Evolutionary conservation across 2,113 vertebrate species (phyloP).

Genomic region (Danio rerio): DNA sequence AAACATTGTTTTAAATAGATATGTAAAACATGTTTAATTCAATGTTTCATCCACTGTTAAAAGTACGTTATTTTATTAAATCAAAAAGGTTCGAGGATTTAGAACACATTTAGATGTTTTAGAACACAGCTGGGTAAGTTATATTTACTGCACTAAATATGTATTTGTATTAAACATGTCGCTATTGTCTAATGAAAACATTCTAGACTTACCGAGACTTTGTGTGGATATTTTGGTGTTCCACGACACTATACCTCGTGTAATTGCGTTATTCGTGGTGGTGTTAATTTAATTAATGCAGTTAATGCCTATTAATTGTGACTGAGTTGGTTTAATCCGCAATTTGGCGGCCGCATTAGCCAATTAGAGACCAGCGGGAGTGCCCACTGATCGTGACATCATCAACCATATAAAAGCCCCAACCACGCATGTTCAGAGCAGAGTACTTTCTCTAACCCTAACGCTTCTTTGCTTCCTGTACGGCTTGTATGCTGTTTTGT

Average conservation of each 20-base stretch:
- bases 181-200: too few species aligned
- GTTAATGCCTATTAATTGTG: background rate
- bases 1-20: too few species aligned
- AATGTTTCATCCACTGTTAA: too few species aligned
- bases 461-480: background rate
- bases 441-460: constrained; percentile 57
- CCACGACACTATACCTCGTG: background rate
- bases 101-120: too few species aligned
- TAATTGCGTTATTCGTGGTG: background rate
- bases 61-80: too few species aligned
- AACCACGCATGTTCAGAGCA: accelerated
- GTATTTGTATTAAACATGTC: too few species aligned
- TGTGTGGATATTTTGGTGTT: background rate
- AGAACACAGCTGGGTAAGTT: too few species aligned
- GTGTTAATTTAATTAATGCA: background rate
- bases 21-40: too few species aligned
- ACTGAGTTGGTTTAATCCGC: background rate
- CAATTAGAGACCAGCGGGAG: constrained; percentile 28
- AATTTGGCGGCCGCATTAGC: constrained; percentile 27
- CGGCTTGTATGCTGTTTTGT: constrained; percentile 41
- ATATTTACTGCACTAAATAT: too few species aligned
- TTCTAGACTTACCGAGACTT: too few species aligned
- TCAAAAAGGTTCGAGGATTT: too few species aligned
- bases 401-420: constrained; percentile 7
- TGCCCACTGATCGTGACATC: background rate